Evolutionary conservation across 2,797 vertebrate species (phyloP), one percentile per base, ranked within the genome.

Genomic region (Acanthiza pusilla): DNA sequence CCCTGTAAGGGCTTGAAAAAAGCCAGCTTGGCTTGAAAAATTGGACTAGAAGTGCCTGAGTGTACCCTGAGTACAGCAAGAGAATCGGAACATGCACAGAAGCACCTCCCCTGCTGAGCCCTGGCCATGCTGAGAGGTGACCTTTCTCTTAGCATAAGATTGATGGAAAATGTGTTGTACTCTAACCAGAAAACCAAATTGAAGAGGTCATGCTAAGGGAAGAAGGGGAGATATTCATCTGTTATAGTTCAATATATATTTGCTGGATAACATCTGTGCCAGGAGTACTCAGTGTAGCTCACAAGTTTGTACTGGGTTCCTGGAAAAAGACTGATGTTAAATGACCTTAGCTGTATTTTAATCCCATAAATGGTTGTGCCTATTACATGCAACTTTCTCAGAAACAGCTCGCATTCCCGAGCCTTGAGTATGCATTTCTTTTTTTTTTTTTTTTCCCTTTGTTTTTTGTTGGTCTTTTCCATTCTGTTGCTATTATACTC

Each of bases 351-450:
- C 70, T 84, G 66, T 92, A 67, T 54, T 96, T 92, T 93, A 89
- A 84, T 92, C 73, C 91, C 89, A 78, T 86, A 95, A 91, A 96
- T 81, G 92, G 82, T 63, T 79, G 60, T 89, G 62, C 13, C 42
- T 74, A 43, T 74, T 83, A 50, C 62, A 80, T 34, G 34, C 18
- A 62, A 47, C 58, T 78, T 88, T 85, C 42, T 88, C 68, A 74
- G 79, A 66, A 65, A 65, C 47, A 91, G 47, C 11, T 91, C 85
- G 58, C 61, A 58, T 83, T 80, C 45, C 55, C 2, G 1, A 80
- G 50, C 54, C 82, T 71, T 65, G 53, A 68, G 22, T 61, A 54
- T 10, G 17, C 42, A 70, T 85, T 79, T 61, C 4, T 66, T 63
- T 87, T 70, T 6, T 20, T 53, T 70, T 86, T 57, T 74, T 40